These are phyloP conservation scores for Nothoprocta pentlandii DNA, from an alignment of 2,113 vertebrate species.

Conservation along the genomic window DNA sequence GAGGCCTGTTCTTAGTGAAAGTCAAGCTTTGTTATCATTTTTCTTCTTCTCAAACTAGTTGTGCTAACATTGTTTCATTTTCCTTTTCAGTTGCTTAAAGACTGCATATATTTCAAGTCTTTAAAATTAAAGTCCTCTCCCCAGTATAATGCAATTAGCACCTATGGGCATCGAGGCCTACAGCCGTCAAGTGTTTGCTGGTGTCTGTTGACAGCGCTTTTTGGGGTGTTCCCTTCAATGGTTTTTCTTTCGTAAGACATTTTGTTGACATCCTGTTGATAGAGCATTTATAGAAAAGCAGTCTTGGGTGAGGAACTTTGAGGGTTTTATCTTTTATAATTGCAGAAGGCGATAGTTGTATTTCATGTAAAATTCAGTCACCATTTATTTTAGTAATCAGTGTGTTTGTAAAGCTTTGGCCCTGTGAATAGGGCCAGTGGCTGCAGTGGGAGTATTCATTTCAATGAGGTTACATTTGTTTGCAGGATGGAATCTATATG, in stretches of 20 bases:
- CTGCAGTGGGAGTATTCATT: constrained; percentile 10
- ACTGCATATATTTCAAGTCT: not conserved
- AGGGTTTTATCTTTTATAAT: not conserved
- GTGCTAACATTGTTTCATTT: not conserved
- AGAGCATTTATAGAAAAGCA: not conserved
- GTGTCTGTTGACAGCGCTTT: not conserved
- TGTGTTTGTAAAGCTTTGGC: not conserved
- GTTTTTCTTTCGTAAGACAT: not conserved
- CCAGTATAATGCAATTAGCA: not conserved
- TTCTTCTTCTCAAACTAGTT: not conserved
- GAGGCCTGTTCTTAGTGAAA: not conserved
- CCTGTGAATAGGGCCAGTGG: not conserved
- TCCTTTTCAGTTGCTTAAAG: not conserved
- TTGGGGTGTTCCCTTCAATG: not conserved
- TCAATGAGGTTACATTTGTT: not conserved
- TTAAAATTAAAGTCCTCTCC: not conserved
- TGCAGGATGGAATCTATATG: not conserved
- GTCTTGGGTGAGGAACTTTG: not conserved
- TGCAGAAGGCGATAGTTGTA: not conserved
- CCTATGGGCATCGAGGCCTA: not conserved
- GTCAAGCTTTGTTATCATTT: not conserved
- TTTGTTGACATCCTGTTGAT: not conserved
- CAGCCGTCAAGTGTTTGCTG: not conserved
- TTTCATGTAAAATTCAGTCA: not conserved
- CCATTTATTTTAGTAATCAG: not conserved